Base-by-base conservation (phyloP, 2,888 invertebrate genomes). In the Lasioglossum zephyrum region DNA sequence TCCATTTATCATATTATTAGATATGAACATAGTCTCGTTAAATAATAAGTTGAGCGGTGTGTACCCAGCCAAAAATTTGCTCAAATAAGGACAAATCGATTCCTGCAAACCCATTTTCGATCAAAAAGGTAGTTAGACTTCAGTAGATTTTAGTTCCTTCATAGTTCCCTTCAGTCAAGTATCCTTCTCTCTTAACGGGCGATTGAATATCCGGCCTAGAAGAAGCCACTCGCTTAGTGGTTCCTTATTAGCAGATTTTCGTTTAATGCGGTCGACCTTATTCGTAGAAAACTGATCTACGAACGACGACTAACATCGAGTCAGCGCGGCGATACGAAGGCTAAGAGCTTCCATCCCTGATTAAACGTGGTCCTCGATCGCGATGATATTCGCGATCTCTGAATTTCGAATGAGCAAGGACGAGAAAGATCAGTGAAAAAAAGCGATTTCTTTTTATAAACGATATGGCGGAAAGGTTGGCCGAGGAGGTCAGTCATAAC, bases 391-490 rank as follows among this genome's bases (percentile, higher is more conserved):
- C 84, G 88, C 84, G 16, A 57, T 76, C 82, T 72, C 31, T 81
- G 75, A n/a, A 49, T 82, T 49, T 72, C 73, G 73, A 79, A 78
- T 79, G 79, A 73, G 81, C 47, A 73, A 31, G 57, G 41, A 73
- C 53, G 66, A 84, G 86, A 85, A 81, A 85, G 84, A 86, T 90
- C 87, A 90, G 77, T 63, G 75, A 41, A 22, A 76, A 81, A 75
- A 81, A 66, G 77, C 74, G 81, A 82, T 81, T 77, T 79, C 78
- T 78, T 86, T 86, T 81, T 81, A 78, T 75, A 49, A 39, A 41
- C 41, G 80, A 74, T 47, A 57, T 70, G 60, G 75, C 41, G 70
- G 60, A 26, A n/a, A 16, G 2, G 2, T 63, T 31, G 16, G 63
- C 6, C 63, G 63, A 63, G 16, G 63, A 6, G 81, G 85, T 86